phyloP scores from a whole-genome alignment of 2,888 invertebrate genomes.

The Tribolium freemani region DNA sequence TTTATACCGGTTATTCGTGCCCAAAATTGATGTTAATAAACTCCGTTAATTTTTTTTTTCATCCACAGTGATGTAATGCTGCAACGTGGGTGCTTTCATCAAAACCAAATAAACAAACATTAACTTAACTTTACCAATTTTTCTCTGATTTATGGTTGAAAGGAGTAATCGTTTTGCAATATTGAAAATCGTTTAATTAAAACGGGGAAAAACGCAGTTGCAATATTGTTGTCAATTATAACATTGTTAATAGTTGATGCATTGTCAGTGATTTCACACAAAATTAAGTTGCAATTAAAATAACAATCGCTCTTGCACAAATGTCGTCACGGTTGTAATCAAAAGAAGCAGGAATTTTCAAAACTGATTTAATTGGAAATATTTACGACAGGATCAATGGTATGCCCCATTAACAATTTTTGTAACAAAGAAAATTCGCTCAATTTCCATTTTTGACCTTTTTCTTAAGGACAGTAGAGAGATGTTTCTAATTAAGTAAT shows the following conservation, averaged over 20 bases:
- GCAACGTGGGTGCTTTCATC: not conserved
- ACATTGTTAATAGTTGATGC: slow-evolving; percentile 17
- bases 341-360: not conserved
- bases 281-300: slow-evolving; percentile 16
- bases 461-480: no score
- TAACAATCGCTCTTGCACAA: slow-evolving; percentile 22
- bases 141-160: no score
- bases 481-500: no score
- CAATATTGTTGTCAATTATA: slow-evolving; percentile 8
- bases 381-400: no score
- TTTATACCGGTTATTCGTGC: not conserved
- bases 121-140: not conserved
- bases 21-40: not conserved
- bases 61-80: not conserved
- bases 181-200: slow-evolving; percentile 2
- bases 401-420: no score
- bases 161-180: not conserved
- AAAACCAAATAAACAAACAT: not conserved
- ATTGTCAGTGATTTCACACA: slow-evolving; percentile 22
- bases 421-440: no score
- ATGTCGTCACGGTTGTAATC: not conserved
- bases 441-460: no score
- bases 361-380: not conserved
- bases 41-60: not conserved
- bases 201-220: not conserved